phyloP scores from a whole-genome alignment of 2,113 vertebrate species.

The Podilymbus podiceps region DNA sequence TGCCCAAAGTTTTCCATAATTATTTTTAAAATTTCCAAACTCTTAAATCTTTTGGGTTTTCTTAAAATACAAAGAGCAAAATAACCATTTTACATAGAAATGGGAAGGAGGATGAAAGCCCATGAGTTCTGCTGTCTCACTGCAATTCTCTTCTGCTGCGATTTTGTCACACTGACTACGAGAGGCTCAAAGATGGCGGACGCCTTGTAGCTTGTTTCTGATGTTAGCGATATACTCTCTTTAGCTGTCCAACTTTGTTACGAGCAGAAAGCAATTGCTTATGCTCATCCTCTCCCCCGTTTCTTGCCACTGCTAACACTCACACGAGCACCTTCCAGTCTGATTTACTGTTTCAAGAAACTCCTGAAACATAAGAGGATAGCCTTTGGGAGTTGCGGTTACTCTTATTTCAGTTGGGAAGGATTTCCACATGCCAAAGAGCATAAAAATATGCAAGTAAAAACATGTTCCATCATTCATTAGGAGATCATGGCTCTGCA shows the following conservation, averaged over 20 bases:
- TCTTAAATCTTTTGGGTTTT: background rate
- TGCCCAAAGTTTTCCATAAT: fast-evolving
- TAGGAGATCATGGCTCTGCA: background rate
- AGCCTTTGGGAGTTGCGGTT: background rate
- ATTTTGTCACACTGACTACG: background rate
- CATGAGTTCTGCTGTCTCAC: background rate
- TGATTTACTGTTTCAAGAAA: background rate
- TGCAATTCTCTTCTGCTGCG: background rate
- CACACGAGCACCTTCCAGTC: background rate
- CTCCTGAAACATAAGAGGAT: background rate
- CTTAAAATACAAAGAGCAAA: background rate
- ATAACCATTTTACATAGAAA: background rate
- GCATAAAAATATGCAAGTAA: background rate
- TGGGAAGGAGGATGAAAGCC: background rate
- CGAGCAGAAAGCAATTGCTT: background rate
- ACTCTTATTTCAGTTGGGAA: background rate
- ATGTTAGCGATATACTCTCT: background rate
- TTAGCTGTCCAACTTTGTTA: background rate
- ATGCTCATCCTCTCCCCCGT: background rate
- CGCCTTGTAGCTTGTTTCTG: background rate
- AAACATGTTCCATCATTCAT: background rate
- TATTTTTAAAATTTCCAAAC: background rate
- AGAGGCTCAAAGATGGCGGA: background rate
- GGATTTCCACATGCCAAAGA: background rate
- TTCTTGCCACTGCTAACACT: background rate